phyloP scores from a whole-genome alignment of 2,797 vertebrate genomes.

The Sebastes umbrosus region DNA sequence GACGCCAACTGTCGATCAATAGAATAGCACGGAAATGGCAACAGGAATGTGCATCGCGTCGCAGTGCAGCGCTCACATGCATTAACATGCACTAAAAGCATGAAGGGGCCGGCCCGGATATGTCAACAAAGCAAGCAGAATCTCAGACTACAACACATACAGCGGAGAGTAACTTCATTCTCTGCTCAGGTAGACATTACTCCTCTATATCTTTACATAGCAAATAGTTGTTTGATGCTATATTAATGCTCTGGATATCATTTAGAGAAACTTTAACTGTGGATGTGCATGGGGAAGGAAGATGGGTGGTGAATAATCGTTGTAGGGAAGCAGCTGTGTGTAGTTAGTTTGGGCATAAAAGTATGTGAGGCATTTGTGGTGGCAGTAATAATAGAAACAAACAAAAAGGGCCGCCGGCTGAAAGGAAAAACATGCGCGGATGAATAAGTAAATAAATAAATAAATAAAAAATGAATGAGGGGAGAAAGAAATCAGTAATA shows the following conservation, averaged over 20 bases:
- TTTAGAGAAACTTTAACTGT: background rate
- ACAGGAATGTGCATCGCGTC: background rate
- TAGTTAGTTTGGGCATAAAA: background rate
- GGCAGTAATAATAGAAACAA: background rate
- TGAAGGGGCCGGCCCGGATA: too few species aligned
- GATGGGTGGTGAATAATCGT: background rate
- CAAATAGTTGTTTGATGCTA: too few species aligned
- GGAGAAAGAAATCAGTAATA: background rate
- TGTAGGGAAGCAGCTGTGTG: background rate
- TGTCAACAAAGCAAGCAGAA: too few species aligned
- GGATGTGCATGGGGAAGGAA: background rate
- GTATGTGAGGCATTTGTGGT: background rate
- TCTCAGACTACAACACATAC: accelerated
- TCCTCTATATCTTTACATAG: too few species aligned
- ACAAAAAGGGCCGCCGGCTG: too few species aligned
- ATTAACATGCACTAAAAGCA: too few species aligned
- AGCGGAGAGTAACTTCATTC: too few species aligned
- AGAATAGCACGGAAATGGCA: background rate
- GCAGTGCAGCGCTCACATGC: background rate
- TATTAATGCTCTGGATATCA: too few species aligned
- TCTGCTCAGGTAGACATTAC: too few species aligned
- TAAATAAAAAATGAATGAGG: background rate
- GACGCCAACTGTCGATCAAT: background rate
- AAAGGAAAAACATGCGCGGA: background rate
- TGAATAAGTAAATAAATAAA: background rate